phyloP scores from a whole-genome alignment of 2,888 invertebrate genomes.

The Alitta virens region DNA sequence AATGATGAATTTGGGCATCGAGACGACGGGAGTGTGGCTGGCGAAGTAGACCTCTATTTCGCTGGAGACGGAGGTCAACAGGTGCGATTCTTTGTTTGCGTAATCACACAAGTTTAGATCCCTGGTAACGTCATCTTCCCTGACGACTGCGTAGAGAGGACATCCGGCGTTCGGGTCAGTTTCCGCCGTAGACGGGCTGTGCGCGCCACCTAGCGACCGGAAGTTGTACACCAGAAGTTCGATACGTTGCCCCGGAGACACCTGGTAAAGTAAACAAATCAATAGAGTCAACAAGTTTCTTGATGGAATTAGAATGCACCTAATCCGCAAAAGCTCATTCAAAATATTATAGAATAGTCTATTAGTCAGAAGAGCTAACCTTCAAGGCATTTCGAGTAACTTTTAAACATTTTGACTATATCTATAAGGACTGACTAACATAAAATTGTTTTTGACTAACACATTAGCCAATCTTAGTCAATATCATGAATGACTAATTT shows the following conservation, averaged over 20 bases:
- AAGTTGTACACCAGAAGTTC: conserved; percentile 12
- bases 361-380: too few relatives aligned
- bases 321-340: too few relatives aligned
- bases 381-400: too few relatives aligned
- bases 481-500: too few relatives aligned
- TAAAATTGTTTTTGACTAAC: too few relatives aligned
- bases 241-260: conserved; percentile 4
- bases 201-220: neutral
- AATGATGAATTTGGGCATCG: conserved; percentile 11
- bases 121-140: neutral
- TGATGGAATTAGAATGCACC: too few relatives aligned
- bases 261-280: neutral
- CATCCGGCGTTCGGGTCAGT: neutral
- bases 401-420: too few relatives aligned
- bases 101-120: conserved; percentile 12
- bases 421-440: too few relatives aligned
- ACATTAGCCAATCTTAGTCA: too few relatives aligned
- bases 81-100: conserved; percentile 2
- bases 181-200: neutral
- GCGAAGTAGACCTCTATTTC: conserved; percentile 9
- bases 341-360: too few relatives aligned
- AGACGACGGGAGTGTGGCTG: neutral
- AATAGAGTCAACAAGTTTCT: too few relatives aligned
- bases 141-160: conserved; percentile 6
- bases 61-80: conserved; percentile 3